Base-by-base conservation (phyloP, 64 coral and sea anemone genomes). In the Acropora yongei region DNA sequence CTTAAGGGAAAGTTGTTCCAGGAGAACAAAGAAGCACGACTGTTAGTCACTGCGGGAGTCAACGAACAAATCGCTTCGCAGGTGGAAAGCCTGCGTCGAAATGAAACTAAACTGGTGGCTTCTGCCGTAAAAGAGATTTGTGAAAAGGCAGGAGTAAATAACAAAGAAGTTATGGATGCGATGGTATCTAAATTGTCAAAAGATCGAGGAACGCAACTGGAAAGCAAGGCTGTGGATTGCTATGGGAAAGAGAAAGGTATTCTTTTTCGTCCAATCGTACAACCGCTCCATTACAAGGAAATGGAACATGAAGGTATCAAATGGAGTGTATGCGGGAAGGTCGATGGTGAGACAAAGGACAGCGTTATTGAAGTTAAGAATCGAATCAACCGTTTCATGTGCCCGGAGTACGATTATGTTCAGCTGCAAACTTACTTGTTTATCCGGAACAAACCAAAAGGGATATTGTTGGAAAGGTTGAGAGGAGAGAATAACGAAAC, bases 321-420 rank as follows among this genome's bases (percentile, higher is more conserved):
- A 30, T 99, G 97, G 97, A 60, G 67, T 78, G 42, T 99, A 45
- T 87, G 88, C 67, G 97, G 97, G 18, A 87, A 83, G 42, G 93
- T 95, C 57, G 97, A 99, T 94, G 97, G 91, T 6, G 84, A 92
- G 41, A 82, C 88, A 30, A 78, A 93, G 5, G 91, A 93, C 75
- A 88, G 90, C 82, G 86, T 99, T 41, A 93, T 99, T 60, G 97
- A 99, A 77, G 97, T 99, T 44, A 99, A 99, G 77, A 99, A 99
- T 51, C 78, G 97, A 30, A 99, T 60, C 72, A 96, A 88, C 61
- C 61, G 92, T 16, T 99, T 99, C 73, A 99, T 99, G 97, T 90
- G 88, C 12, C 97, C 97, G 0, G 77, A 90, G 6, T 99, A 99
- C 58, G 97, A 99, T 85, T 93, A 89, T 9, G 91, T 99, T 74